Conservation (phyloP, 2,113 vertebrate genomes). For the Thymallus thymallus region DNA sequence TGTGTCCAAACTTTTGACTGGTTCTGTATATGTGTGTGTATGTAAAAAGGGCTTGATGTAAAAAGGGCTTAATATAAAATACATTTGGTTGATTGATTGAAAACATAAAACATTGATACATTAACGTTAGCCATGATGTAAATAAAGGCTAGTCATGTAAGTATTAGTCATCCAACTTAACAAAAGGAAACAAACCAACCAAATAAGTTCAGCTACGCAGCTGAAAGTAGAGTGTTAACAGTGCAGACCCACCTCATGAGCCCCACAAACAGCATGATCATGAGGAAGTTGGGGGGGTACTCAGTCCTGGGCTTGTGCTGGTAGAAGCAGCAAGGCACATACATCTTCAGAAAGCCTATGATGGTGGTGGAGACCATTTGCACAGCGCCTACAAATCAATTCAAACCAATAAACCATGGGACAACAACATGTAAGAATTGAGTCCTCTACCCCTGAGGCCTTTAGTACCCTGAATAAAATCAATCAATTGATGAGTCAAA, state of each 20-base stretch:
- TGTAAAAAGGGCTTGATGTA: no score
- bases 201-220: no score
- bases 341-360: slow-evolving; percentile 90
- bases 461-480: background rate
- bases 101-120: no score
- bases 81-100: no score
- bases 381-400: slow-evolving; percentile 79
- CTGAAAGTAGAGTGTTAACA: no score
- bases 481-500: background rate
- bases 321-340: slow-evolving; percentile 88
- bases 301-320: slow-evolving; percentile 86
- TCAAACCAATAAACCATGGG: background rate
- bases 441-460: background rate
- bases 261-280: slow-evolving; percentile 96
- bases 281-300: slow-evolving; percentile 90
- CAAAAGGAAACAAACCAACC: no score
- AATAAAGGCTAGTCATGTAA: no score
- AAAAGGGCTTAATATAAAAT: no score
- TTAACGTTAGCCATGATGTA: no score
- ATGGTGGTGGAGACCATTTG: slow-evolving; percentile 95
- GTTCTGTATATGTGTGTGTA: no score
- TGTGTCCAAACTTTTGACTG: no score
- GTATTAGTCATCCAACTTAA: no score
- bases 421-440: background rate
- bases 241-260: slow-evolving; percentile 83